Evolutionary conservation across 2,113 vertebrate genomes (phyloP).

Genomic region (Thunnus maccoyii): DNA sequence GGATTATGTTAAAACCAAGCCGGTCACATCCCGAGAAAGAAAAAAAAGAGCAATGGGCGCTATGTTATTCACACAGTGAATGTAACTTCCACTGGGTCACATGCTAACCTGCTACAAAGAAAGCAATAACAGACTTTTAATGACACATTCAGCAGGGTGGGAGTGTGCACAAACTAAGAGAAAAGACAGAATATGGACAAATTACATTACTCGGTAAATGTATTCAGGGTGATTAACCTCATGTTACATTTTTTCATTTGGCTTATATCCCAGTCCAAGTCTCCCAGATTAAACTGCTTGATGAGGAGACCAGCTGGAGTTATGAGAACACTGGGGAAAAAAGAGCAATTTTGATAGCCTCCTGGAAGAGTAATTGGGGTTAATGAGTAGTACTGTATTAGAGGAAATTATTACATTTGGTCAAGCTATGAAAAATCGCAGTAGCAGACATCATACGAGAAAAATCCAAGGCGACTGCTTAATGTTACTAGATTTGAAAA

Average conservation of each 20-base stretch:
- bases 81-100: slow-evolving; percentile 36
- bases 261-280: slow-evolving; percentile 76
- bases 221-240: slow-evolving; percentile 78
- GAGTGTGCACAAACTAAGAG: slow-evolving; percentile 39
- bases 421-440: slow-evolving; percentile 63
- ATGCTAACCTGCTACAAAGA: slow-evolving; percentile 29
- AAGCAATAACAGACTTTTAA: slow-evolving; percentile 55
- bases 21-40: slow-evolving; percentile 15
- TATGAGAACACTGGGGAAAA: slow-evolving; percentile 64
- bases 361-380: slow-evolving; percentile 81
- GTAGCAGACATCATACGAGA: slow-evolving; percentile 18
- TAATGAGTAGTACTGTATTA: slow-evolving; percentile 71
- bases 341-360: slow-evolving; percentile 74
- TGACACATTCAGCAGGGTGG: slow-evolving; percentile 16
- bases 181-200: slow-evolving; percentile 65
- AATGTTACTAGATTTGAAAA: slow-evolving; percentile 49
- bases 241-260: slow-evolving; percentile 75
- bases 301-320: slow-evolving; percentile 80
- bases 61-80: neutral
- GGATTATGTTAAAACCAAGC: slow-evolving; percentile 50
- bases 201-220: slow-evolving; percentile 62
- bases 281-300: slow-evolving; percentile 75
- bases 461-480: slow-evolving; percentile 16
- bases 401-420: slow-evolving; percentile 77
- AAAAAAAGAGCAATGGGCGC: neutral